Evolutionary conservation across 2,888 invertebrate species (phyloP).

Genomic region (Eupeodes luniger): DNA sequence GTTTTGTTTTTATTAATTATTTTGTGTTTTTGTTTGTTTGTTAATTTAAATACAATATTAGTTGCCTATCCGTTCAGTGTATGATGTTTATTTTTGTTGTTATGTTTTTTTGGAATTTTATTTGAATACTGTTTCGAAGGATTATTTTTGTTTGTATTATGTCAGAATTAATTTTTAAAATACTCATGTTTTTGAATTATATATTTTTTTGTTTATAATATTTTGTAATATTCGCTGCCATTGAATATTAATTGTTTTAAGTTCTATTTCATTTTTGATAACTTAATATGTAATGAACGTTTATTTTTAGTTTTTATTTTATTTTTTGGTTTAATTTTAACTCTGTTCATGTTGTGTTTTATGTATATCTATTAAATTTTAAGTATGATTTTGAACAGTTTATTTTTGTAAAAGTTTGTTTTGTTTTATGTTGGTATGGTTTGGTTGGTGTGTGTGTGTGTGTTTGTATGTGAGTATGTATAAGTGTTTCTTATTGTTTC

Average conservation of each 20-base stretch:
- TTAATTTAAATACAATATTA: constrained; percentile 71
- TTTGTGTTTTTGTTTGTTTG: constrained; percentile 73
- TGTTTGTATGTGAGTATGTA: constrained; percentile 66
- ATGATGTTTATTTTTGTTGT: constrained; percentile 28
- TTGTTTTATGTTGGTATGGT: constrained; percentile 17
- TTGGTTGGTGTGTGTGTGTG: constrained; percentile 67
- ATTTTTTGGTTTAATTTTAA: constrained; percentile 43
- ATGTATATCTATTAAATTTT: not conserved
- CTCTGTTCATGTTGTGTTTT: constrained; percentile 50
- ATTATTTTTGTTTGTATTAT: constrained; percentile 65
- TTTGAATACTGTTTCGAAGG: constrained; percentile 72
- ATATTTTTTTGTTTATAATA: constrained; percentile 36
- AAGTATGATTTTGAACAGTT: constrained; percentile 45
- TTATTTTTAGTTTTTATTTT: constrained; percentile 77
- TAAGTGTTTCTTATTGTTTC: constrained; percentile 77
- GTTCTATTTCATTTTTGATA: constrained; percentile 53
- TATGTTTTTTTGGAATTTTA: constrained; percentile 43
- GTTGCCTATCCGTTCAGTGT: constrained; percentile 64
- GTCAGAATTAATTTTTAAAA: constrained; percentile 45
- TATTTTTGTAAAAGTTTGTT: constrained; percentile 61
- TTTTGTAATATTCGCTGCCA: constrained; percentile 67
- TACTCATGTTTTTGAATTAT: constrained; percentile 15
- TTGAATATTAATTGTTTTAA: constrained; percentile 59
- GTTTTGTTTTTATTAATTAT: constrained; percentile 77
- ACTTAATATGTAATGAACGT: constrained; percentile 67